Conservation (phyloP, 2,888 invertebrate genomes). For the Digitonthophagus gazella region DNA sequence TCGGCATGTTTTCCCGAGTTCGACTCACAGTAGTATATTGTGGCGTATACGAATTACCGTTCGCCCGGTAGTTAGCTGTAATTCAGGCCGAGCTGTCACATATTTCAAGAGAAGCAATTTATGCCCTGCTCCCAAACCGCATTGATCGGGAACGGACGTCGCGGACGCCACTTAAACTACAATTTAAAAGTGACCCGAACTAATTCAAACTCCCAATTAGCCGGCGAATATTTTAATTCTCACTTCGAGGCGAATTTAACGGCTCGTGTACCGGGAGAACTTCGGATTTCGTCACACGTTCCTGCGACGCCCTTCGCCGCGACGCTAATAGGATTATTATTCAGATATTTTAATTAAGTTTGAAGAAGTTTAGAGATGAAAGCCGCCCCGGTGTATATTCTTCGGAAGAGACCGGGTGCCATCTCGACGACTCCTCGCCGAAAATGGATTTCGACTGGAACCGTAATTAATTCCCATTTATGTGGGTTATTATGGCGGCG, state of each 20-base stretch:
- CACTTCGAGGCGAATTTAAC: background rate
- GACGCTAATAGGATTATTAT: slow-evolving; percentile 14
- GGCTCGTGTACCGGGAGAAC: background rate
- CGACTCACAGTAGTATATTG: background rate
- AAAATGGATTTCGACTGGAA: background rate
- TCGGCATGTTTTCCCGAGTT: background rate
- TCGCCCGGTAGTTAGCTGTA: background rate
- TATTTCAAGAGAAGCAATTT: background rate
- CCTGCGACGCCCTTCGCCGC: background rate
- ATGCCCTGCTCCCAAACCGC: background rate
- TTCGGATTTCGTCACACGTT: background rate
- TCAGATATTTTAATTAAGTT: slow-evolving; percentile 17
- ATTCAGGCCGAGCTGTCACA: background rate
- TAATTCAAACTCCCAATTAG: background rate
- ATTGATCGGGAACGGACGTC: background rate
- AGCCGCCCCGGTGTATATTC: slow-evolving; percentile 1
- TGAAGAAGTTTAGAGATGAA: background rate
- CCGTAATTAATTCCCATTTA: slow-evolving; percentile 11
- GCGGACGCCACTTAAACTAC: background rate
- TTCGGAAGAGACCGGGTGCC: background rate
- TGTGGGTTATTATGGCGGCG: background rate
- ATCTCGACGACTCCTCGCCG: no score
- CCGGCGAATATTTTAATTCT: background rate
- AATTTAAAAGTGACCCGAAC: background rate
- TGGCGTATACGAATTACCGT: background rate